Percentiles rank a stretch among this genome's conserved stretches.
phyloP scores from a whole-genome alignment of 2,888 invertebrate genomes.

The Drosophila acutilabella region DNA sequence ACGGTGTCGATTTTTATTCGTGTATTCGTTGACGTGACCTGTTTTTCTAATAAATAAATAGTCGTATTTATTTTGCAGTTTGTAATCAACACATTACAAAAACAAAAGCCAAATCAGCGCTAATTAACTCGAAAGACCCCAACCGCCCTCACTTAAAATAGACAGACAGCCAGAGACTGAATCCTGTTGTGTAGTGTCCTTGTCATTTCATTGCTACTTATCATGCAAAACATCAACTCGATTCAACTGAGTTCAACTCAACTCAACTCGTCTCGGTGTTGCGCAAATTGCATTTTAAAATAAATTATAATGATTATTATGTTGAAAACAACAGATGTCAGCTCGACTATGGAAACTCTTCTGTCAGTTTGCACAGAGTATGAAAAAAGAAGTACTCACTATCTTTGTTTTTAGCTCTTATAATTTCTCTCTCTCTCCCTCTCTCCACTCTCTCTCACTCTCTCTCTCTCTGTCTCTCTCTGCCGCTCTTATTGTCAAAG shows the following conservation, averaged over 20 bases:
- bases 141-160: slow-evolving; percentile 27
- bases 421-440: too few species aligned
- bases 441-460: slow-evolving; percentile 6
- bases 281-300: slow-evolving; percentile 80
- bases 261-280: slow-evolving; percentile 39
- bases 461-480: not conserved
- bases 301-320: slow-evolving; percentile 79
- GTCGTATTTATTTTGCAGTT: slow-evolving; percentile 67
- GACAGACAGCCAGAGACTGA: slow-evolving; percentile 17
- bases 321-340: slow-evolving; percentile 78
- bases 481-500: slow-evolving; percentile 37
- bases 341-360: slow-evolving; percentile 38
- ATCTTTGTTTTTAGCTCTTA: not conserved
- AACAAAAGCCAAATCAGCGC: slow-evolving; percentile 64
- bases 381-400: slow-evolving; percentile 3
- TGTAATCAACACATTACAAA: slow-evolving; percentile 54
- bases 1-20: slow-evolving; percentile 78
- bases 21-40: slow-evolving; percentile 66
- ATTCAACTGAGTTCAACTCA: slow-evolving; percentile 26
- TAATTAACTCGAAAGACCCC: slow-evolving; percentile 61
- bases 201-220: slow-evolving; percentile 36
- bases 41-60: slow-evolving; percentile 72
- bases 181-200: slow-evolving; percentile 42
- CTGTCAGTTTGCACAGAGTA: slow-evolving; percentile 37
- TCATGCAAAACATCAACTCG: slow-evolving; percentile 38